These are phyloP conservation scores for Nasua narica DNA, from an alignment of 2,797 vertebrate species.

Conservation along the genomic window DNA sequence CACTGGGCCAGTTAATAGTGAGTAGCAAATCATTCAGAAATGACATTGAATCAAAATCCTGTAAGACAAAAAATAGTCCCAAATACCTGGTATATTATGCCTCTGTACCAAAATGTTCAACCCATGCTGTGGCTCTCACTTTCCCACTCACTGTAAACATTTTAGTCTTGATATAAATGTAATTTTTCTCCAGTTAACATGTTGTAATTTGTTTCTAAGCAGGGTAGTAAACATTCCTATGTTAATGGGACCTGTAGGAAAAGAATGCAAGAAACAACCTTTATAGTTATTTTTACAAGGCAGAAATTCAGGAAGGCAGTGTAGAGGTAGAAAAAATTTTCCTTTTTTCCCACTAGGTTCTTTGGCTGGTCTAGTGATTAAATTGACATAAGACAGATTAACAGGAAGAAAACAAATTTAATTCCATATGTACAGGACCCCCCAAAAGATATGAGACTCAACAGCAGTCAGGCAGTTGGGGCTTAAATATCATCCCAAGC, in stretches of 20 bases:
- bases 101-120: neutral
- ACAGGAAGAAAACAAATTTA: neutral
- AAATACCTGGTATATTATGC: neutral
- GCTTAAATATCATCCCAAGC: neutral
- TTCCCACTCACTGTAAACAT: neutral
- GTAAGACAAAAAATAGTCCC: neutral
- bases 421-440: neutral
- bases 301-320: neutral
- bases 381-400: neutral
- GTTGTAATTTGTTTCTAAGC: neutral
- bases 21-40: neutral
- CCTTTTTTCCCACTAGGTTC: neutral
- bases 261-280: neutral
- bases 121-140: neutral
- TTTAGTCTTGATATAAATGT: neutral
- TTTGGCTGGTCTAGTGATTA: neutral
- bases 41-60: neutral
- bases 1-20: neutral
- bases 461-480: neutral
- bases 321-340: neutral
- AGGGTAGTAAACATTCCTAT: neutral
- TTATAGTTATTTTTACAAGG: neutral
- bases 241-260: neutral
- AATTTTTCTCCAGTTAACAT: neutral
- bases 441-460: neutral